A percentile compares a stretch with the other conserved stretches of the same genome.
Conservation (phyloP, 2,113 vertebrate species). For the Scortum barcoo region DNA sequence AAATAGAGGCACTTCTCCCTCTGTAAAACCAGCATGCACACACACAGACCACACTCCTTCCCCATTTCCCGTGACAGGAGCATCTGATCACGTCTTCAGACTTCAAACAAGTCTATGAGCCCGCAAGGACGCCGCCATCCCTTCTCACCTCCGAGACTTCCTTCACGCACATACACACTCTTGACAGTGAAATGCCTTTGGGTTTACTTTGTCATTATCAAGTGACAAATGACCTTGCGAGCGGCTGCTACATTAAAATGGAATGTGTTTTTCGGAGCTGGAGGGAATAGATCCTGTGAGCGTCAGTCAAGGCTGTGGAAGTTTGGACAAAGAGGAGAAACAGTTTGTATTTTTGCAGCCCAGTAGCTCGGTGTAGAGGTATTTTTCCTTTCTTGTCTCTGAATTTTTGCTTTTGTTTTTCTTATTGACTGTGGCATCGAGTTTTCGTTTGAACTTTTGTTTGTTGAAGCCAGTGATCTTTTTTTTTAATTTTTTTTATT, state of each 20-base stretch:
- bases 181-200: constrained; percentile 53
- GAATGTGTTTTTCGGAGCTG: constrained; percentile 76
- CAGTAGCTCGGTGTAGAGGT: constrained; percentile 5
- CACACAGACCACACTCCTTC: neutral
- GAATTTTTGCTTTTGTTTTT: neutral
- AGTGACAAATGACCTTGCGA: constrained; percentile 77
- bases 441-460: neutral
- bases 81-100: constrained; percentile 33
- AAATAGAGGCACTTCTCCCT: neutral
- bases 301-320: constrained; percentile 62
- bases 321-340: constrained; percentile 40
- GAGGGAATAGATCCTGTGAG: constrained; percentile 52
- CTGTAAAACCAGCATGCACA: neutral
- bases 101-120: constrained; percentile 41
- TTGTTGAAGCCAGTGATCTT: neutral
- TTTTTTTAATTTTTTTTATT: too few species aligned
- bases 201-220: constrained; percentile 76
- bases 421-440: neutral
- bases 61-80: neutral
- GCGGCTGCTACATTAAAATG: constrained; percentile 65
- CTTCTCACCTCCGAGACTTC: constrained; percentile 31
- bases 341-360: constrained; percentile 1
- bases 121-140: constrained; percentile 39
- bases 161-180: constrained; percentile 28
- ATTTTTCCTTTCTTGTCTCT: neutral